Percentiles rank a stretch among this genome's conserved stretches.
These are phyloP conservation scores for Nomia melanderi DNA, from an alignment of 1,140 invertebrate genomes.

Conservation along the genomic window DNA sequence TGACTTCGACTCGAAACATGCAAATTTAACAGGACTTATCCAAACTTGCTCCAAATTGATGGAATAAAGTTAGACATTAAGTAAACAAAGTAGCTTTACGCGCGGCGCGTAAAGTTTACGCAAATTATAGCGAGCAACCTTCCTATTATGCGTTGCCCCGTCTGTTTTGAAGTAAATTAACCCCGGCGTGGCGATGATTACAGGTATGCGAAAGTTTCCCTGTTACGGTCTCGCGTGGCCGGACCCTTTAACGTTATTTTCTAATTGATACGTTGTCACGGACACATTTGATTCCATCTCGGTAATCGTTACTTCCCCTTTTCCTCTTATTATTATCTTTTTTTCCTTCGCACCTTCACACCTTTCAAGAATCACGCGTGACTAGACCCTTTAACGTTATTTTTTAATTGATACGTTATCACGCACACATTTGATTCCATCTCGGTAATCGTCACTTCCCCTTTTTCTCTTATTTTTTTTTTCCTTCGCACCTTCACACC, in stretches of 20 bases:
- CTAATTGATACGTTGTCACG: background rate
- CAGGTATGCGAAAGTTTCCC: constrained; percentile 17
- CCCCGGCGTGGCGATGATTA: constrained; percentile 20
- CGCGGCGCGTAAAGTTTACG: constrained; percentile 32
- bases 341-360: no score
- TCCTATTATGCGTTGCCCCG: constrained; percentile 21
- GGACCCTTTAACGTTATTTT: constrained; percentile 10
- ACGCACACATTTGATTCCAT: background rate
- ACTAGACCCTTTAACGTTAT: constrained; percentile 4
- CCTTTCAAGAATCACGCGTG: constrained; percentile 11
- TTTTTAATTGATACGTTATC: background rate
- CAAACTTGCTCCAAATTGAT: constrained; percentile 45
- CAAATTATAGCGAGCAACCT: constrained; percentile 36
- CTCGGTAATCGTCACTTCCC: background rate
- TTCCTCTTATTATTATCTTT: no score
- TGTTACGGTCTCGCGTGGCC: constrained; percentile 13
- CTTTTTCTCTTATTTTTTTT: no score
- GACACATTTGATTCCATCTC: background rate
- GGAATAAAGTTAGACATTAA: constrained; percentile 53
- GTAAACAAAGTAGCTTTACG: constrained; percentile 43
- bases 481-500: no score
- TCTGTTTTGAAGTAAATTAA: constrained; percentile 23
- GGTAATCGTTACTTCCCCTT: background rate
- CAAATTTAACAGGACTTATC: constrained; percentile 47
- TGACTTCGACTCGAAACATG: constrained; percentile 33